phyloP scores from a whole-genome alignment of 2,888 invertebrate species.

The Campaea margaritaria region DNA sequence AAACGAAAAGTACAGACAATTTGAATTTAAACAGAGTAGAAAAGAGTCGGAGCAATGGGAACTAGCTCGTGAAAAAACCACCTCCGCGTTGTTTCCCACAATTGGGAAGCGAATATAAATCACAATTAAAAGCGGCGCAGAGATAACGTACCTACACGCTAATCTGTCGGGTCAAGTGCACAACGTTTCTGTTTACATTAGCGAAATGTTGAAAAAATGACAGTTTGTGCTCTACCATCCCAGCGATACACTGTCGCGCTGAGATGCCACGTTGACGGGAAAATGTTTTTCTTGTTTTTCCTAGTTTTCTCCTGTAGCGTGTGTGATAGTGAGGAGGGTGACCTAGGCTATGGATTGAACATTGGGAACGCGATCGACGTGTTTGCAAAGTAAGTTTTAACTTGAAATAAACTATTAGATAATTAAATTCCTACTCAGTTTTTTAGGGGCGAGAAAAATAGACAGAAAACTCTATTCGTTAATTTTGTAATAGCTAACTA shows the following conservation, averaged over 20 bases:
- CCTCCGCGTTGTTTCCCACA: conserved; percentile 1
- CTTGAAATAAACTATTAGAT: neutral
- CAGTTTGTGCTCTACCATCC: conserved; percentile 64
- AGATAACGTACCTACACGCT: conserved; percentile 50
- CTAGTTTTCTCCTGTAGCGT: conserved; percentile 55
- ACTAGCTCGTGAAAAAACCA: too few relatives aligned
- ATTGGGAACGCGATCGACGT: conserved; percentile 79
- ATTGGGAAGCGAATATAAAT: conserved; percentile 34
- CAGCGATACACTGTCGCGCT: conserved; percentile 44
- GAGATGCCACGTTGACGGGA: conserved; percentile 20
- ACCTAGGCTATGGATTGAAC: conserved; percentile 70
- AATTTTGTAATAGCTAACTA: too few relatives aligned
- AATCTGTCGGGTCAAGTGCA: conserved; percentile 82
- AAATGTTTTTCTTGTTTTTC: conserved; percentile 54
- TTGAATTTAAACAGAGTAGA: too few relatives aligned
- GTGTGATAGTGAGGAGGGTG: conserved; percentile 64
- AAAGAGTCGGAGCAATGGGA: too few relatives aligned
- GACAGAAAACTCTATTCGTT: too few relatives aligned
- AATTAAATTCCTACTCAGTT: too few relatives aligned
- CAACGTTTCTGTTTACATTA: conserved; percentile 65
- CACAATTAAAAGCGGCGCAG: conserved; percentile 31
- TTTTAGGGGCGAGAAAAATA: too few relatives aligned
- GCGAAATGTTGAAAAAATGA: conserved; percentile 77
- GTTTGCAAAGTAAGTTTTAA: conserved; percentile 75
- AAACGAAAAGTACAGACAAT: too few relatives aligned